A percentile compares a stretch with the other conserved stretches of the same genome.
phyloP scores from a whole-genome alignment of 2,888 invertebrate genomes.

The Hydrotaea diabolus region DNA sequence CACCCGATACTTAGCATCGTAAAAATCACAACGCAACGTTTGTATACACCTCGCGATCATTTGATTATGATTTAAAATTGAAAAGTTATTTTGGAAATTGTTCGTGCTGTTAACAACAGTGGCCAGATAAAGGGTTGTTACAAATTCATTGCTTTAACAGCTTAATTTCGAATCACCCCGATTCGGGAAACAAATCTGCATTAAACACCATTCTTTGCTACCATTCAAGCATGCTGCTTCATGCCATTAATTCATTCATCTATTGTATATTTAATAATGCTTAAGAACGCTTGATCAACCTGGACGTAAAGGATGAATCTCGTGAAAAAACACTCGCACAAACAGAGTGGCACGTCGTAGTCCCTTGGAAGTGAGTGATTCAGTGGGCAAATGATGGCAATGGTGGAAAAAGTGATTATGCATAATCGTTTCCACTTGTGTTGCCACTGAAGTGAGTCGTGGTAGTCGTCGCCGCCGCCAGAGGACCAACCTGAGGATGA shows the following conservation, averaged over 20 bases:
- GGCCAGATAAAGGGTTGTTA: conserved; percentile 58
- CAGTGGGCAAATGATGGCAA: conserved; percentile 43
- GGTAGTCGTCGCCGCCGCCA: conserved; percentile 52
- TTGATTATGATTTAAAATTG: conserved; percentile 16
- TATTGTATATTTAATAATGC: conserved; percentile 66
- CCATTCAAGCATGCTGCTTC: not conserved
- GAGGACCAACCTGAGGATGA: conserved; percentile 68
- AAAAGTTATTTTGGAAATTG: not conserved
- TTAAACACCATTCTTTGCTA: conserved; percentile 4
- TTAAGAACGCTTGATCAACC: conserved; percentile 70
- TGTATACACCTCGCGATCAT: not conserved
- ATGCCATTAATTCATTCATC: conserved; percentile 47
- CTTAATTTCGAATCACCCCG: conserved; percentile 66
- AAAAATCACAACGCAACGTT: no score
- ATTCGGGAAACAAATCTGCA: conserved; percentile 41
- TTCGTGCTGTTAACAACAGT: no score
- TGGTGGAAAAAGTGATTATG: conserved; percentile 71
- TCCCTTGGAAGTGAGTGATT: conserved; percentile 59
- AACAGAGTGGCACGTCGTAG: conserved; percentile 67
- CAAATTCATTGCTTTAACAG: conserved; percentile 67
- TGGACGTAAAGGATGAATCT: conserved; percentile 51
- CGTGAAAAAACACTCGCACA: no score
- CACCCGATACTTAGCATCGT: no score
- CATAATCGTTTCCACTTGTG: conserved; percentile 72
- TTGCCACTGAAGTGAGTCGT: conserved; percentile 54